phyloP scores from a whole-genome alignment of 2,888 invertebrate genomes.

The Dastarcus helophoroides region DNA sequence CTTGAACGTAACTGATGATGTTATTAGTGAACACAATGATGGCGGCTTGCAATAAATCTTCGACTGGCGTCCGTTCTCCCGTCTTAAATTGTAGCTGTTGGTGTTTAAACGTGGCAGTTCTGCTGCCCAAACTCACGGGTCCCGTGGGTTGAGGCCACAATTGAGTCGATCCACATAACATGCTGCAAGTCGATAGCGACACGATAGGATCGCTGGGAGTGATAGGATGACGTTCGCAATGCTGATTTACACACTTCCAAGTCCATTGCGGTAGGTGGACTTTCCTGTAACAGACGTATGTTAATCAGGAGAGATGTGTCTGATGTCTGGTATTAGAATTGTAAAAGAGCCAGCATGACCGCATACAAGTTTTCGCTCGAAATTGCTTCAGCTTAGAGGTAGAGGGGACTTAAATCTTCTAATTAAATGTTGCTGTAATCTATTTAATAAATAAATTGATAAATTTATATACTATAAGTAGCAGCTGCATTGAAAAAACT shows the following conservation, averaged over 20 bases:
- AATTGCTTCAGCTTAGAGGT: too few relatives aligned
- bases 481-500: too few relatives aligned
- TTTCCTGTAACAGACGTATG: conserved; percentile 37
- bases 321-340: too few relatives aligned
- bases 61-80: conserved; percentile 35
- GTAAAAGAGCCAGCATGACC: too few relatives aligned
- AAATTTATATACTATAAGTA: too few relatives aligned
- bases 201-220: conserved; percentile 35
- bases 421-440: too few relatives aligned
- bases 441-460: too few relatives aligned
- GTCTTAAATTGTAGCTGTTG: conserved; percentile 42
- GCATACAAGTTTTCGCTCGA: too few relatives aligned
- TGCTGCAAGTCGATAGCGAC: conserved; percentile 62
- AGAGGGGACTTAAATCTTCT: too few relatives aligned
- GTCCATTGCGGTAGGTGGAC: conserved; percentile 55
- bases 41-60: conserved; percentile 39
- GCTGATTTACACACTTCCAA: conserved; percentile 58
- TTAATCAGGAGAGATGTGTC: too few relatives aligned
- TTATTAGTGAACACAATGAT: conserved; percentile 40
- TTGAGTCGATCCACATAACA: conserved; percentile 63
- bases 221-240: conserved; percentile 51
- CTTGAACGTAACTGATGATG: conserved; percentile 16
- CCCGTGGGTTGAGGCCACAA: conserved; percentile 76
- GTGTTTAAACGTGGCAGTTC: conserved; percentile 48
- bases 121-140: conserved; percentile 52